Conservation (phyloP, 1,140 invertebrate species). For the Brachionus calyciflorus region DNA sequence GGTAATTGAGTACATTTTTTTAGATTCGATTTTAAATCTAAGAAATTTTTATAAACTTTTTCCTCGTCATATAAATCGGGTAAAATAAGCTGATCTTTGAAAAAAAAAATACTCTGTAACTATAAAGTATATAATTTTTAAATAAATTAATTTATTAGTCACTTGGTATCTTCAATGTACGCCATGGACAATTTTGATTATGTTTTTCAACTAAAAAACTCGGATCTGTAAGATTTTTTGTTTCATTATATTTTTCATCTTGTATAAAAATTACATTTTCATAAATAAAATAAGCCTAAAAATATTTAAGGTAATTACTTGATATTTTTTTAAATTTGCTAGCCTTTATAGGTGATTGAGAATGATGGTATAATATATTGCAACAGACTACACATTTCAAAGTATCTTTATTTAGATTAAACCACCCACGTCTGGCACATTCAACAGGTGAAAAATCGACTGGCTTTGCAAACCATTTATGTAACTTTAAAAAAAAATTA, state of each 20-base stretch:
- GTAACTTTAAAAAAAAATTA: constrained; percentile 3
- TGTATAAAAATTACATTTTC: not conserved
- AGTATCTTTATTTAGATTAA: constrained; percentile 5
- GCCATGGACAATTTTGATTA: constrained; percentile 29
- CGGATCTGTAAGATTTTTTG: not conserved
- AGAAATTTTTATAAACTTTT: constrained; percentile 12
- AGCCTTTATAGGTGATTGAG: not conserved
- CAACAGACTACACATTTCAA: constrained; percentile 13
- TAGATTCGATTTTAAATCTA: not conserved
- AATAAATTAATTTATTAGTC: not conserved
- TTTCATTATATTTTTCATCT: not conserved
- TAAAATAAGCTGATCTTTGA: not conserved
- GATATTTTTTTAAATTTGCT: constrained; percentile 5
- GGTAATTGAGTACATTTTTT: constrained; percentile 5
- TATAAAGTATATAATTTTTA: no score
- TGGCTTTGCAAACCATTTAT: constrained; percentile 46
- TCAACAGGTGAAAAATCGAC: constrained; percentile 14
- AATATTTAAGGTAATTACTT: not conserved
- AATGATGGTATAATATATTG: constrained; percentile 37
- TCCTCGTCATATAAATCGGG: constrained; percentile 9
- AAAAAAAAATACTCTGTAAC: not conserved
- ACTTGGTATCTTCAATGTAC: constrained; percentile 1
- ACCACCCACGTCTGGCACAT: constrained; percentile 43
- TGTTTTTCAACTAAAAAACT: not conserved
- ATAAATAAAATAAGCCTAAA: no score